Evolutionary conservation across 2,888 invertebrate genomes (phyloP), one percentile per base, ranked within the genome.

Genomic region (Philereme transversata): DNA sequence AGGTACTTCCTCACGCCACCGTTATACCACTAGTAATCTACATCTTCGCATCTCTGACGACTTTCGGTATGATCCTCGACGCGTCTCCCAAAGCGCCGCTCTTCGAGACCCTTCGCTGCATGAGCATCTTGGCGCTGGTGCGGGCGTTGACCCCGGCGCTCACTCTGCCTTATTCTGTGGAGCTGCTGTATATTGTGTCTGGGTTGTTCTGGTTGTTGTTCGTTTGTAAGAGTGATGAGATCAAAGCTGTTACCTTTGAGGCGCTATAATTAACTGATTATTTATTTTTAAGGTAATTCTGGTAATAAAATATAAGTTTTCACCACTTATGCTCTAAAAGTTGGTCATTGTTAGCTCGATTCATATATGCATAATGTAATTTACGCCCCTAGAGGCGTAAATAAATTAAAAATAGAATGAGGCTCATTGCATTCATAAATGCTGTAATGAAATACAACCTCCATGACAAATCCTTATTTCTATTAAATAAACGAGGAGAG

Each of bases 21-120:
- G 93, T 94, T 0, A 74, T 93, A 33, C 77, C 87, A 5, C 88
- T 93, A 61, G 93, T 94, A 0, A 58, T 89, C 8, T 95, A 95
- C 84, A 94, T 95, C 62, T 85, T 95, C 36, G 91, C 90, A 8
- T 94, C 95, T 0, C 82, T 95, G 11, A 94, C 94, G 0, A 90
- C 93, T 8, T 94, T 95, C 62, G 95, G 96, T 4, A 90, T 95
- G 87, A 82, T 96, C 36, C 92, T 95, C 67, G 95, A 96, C 67
- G 93, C 94, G 50, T 91, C 93, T 47, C 90, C 93, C 0, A 88
- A 93, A 68, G 94, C 94, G 0, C 91, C 93, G 34, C 74, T 93
- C 0, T 86, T 94, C 57, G 96, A 96, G 81, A 83, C 94, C 5
- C 60, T 91, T 0, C 90, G 95, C 22, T 95, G 95, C 74, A 77